phyloP scores from a whole-genome alignment of 1,140 invertebrate genomes.

The Habropoda laboriosa region DNA sequence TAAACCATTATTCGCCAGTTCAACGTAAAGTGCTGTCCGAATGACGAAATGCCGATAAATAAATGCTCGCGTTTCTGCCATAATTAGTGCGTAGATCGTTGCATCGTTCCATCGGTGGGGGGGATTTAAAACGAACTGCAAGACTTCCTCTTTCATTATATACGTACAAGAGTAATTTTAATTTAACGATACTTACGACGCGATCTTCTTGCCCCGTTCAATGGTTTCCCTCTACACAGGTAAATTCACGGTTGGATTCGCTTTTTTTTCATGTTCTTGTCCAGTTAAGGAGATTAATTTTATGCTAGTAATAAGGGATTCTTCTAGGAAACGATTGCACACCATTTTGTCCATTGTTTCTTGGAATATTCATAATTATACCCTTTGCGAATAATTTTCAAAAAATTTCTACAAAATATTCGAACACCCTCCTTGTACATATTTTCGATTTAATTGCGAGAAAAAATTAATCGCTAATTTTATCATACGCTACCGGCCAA shows the following conservation, averaged over 20 bases:
- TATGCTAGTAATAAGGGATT: too few relatives aligned
- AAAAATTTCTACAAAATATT: too few relatives aligned
- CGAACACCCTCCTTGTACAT: too few relatives aligned
- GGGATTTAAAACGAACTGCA: not conserved
- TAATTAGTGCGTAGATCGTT: constrained; percentile 50
- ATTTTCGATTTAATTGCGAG: too few relatives aligned
- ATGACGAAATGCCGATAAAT: constrained; percentile 63
- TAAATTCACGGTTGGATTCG: not conserved
- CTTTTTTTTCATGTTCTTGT: too few relatives aligned
- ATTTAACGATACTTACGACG: not conserved
- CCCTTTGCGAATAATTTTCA: too few relatives aligned
- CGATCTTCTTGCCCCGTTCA: not conserved
- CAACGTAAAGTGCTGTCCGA: constrained; percentile 51
- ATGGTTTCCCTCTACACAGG: not conserved
- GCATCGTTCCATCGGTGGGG: not conserved
- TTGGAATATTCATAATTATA: too few relatives aligned
- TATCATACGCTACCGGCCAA: too few relatives aligned
- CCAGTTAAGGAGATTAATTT: too few relatives aligned
- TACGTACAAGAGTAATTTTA: not conserved
- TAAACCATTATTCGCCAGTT: constrained; percentile 68
- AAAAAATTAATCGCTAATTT: too few relatives aligned
- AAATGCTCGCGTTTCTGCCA: constrained; percentile 37
- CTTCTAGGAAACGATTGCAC: too few relatives aligned
- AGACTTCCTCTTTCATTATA: not conserved
- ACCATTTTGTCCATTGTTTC: too few relatives aligned